phyloP scores from a whole-genome alignment of 2,113 vertebrate species.

The Pelecanoides urinatrix region DNA sequence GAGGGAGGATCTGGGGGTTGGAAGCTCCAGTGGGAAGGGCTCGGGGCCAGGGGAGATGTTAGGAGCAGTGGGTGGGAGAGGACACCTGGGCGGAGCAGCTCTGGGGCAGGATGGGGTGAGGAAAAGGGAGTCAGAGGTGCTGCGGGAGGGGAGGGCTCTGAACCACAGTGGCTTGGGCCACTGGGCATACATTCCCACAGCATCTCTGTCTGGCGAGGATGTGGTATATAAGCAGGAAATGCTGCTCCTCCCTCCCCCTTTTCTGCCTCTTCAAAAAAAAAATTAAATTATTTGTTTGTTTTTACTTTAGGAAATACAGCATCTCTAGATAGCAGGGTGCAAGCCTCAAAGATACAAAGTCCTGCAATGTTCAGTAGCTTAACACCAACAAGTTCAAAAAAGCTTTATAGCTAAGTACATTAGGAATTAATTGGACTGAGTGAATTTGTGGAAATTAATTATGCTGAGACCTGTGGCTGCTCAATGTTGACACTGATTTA shows the following conservation, averaged over 20 bases:
- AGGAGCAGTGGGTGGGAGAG: background rate
- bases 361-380: background rate
- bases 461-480: background rate
- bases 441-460: background rate
- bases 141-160: background rate
- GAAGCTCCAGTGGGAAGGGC: background rate
- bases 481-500: background rate
- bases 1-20: background rate
- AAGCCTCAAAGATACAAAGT: background rate
- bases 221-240: background rate
- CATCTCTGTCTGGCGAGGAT: background rate
- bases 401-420: background rate
- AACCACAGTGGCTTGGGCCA: background rate
- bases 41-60: accelerated
- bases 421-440: conserved; percentile 3
- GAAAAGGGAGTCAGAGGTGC: background rate
- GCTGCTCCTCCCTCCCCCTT: accelerated
- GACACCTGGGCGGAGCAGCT: background rate
- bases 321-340: background rate
- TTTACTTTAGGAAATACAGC: background rate
- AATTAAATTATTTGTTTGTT: background rate
- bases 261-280: background rate
- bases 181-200: accelerated
- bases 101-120: background rate
- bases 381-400: background rate